Percentiles rank a stretch among this genome's conserved stretches.
These are phyloP conservation scores for Mesorhabditis sp. DNA, from an alignment of 2,888 invertebrate genomes.

Conservation along the genomic window DNA sequence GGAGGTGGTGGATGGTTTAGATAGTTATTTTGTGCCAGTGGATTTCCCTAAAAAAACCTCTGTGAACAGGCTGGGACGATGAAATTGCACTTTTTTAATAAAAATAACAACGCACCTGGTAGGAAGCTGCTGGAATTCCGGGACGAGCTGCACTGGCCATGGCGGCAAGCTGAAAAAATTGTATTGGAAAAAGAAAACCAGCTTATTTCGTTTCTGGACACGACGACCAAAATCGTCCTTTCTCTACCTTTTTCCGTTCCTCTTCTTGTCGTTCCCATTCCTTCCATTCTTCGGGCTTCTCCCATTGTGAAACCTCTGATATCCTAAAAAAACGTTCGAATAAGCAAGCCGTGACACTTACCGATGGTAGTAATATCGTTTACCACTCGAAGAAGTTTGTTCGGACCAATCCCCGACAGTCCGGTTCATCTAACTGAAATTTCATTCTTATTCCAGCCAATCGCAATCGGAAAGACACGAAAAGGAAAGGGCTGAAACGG, in stretches of 20 bases:
- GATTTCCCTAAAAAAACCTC: too few relatives aligned
- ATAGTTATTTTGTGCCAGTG: too few relatives aligned
- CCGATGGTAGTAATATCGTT: conserved; percentile 4
- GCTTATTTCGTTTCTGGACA: neutral
- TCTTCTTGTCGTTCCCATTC: neutral
- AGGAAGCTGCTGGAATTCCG: neutral
- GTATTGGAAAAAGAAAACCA: neutral
- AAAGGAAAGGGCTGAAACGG: neutral
- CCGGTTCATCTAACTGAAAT: neutral
- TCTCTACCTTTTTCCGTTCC: neutral
- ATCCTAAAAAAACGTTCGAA: conserved; percentile 1
- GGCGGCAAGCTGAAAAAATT: neutral
- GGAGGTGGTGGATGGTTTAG: neutral
- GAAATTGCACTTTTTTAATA: too few relatives aligned
- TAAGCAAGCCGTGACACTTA: neutral
- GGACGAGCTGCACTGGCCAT: neutral
- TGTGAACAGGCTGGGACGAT: too few relatives aligned
- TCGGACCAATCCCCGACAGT: neutral
- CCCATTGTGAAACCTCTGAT: conserved; percentile 3
- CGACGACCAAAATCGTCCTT: neutral
- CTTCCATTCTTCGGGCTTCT: conserved; percentile 6
- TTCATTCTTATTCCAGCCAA: neutral
- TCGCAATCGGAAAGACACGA: neutral
- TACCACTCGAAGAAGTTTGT: neutral
- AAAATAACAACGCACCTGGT: too few relatives aligned